A percentile compares a stretch with the other conserved stretches of the same genome.
Conservation (phyloP, 2,797 vertebrate genomes). For the Rhincodon typus region DNA sequence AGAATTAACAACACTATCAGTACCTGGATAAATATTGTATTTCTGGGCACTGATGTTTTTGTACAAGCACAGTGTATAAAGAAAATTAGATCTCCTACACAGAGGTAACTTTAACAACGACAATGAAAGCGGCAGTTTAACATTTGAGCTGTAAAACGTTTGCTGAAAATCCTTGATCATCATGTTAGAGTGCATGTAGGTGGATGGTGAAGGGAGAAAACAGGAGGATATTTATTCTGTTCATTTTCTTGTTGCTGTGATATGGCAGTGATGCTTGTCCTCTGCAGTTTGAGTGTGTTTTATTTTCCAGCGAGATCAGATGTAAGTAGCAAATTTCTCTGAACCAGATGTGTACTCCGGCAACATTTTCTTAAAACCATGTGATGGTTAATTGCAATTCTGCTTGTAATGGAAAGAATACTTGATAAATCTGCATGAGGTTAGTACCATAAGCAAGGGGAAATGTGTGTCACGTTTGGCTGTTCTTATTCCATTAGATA, state of each 20-base stretch:
- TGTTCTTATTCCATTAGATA: neutral
- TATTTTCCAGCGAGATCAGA: no score
- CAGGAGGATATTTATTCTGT: neutral
- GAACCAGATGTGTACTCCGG: neutral
- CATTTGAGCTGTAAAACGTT: neutral
- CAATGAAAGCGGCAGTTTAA: neutral
- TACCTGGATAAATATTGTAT: conserved; percentile 5
- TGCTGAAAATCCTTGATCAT: conserved; percentile 4
- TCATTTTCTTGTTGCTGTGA: neutral
- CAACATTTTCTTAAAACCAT: neutral
- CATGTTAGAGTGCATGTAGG: neutral
- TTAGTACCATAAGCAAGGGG: no score
- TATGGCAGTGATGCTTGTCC: neutral
- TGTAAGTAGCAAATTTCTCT: neutral
- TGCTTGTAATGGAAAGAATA: neutral
- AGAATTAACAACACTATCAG: neutral
- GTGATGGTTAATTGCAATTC: neutral
- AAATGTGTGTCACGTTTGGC: neutral
- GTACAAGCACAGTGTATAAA: neutral
- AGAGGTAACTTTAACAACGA: neutral
- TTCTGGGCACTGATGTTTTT: neutral
- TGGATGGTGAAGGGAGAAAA: neutral
- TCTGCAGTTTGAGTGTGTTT: neutral
- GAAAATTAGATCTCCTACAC: neutral
- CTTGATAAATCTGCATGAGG: neutral